Conservation (phyloP, 2,888 invertebrate species). For the Pharmacophagus antenor region DNA sequence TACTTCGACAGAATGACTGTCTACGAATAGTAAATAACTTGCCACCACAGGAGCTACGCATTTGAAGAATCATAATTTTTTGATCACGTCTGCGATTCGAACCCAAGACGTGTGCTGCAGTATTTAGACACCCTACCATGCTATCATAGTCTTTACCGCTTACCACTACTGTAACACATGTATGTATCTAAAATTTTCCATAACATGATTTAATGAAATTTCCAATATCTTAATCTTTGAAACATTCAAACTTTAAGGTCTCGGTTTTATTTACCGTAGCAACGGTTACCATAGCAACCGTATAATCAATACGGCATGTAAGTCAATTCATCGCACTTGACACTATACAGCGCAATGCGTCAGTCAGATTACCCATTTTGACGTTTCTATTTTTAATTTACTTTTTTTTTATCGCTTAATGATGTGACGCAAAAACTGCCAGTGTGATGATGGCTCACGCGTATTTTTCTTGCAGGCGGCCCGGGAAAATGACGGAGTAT, state of each 20-base stretch:
- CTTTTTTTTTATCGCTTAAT: conserved; percentile 38
- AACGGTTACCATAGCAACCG: conserved; percentile 60
- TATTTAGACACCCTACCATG: too few species aligned
- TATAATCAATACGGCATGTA: conserved; percentile 62
- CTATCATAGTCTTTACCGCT: too few species aligned
- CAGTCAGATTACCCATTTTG: conserved; percentile 47
- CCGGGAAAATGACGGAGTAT: conserved; percentile 73
- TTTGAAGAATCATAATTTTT: too few species aligned
- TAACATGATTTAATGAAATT: too few species aligned
- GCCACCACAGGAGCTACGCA: too few species aligned
- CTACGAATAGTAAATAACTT: too few species aligned
- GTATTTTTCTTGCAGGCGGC: conserved; percentile 64
- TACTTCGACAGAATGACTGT: too few species aligned
- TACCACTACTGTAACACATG: too few species aligned
- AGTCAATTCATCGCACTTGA: conserved; percentile 36
- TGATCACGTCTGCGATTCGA: too few species aligned
- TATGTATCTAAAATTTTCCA: too few species aligned
- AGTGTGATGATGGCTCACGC: conserved; percentile 41
- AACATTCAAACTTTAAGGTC: neutral
- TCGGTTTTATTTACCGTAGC: conserved; percentile 53
- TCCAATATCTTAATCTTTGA: too few species aligned
- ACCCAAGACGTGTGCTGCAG: too few species aligned
- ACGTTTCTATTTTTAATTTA: conserved; percentile 46
- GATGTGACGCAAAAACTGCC: conserved; percentile 39
- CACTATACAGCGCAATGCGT: conserved; percentile 59